A percentile compares a stretch with the other conserved stretches of the same genome.
phyloP scores from a whole-genome alignment of 1,140 invertebrate genomes.

The Lucilia sericata region DNA sequence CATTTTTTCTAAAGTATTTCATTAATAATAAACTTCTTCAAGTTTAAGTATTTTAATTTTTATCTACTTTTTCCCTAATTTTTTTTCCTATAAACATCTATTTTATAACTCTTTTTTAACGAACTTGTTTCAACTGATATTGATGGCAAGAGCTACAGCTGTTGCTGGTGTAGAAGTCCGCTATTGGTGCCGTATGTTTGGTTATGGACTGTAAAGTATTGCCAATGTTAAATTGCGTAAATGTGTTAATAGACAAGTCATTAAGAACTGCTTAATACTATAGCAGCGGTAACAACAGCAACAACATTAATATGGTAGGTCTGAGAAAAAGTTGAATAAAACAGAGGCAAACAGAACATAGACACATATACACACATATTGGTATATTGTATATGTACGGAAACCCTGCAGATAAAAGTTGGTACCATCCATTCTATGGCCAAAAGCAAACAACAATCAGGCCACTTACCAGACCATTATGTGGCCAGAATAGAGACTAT shows the following conservation, averaged over 20 bases:
- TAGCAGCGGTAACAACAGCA: background rate
- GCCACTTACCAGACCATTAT: no score
- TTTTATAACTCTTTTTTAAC: conserved; percentile 12
- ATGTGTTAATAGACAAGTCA: conserved; percentile 14
- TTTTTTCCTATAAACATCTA: background rate
- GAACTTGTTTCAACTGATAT: background rate
- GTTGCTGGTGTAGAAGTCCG: background rate
- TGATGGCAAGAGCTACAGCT: background rate
- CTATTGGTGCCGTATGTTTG: background rate
- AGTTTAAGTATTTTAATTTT: conserved; percentile 13
- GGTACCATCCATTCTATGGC: no score
- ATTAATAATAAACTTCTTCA: conserved; percentile 5
- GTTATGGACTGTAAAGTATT: background rate
- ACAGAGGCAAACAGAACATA: background rate
- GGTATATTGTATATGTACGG: no score
- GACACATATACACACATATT: no score
- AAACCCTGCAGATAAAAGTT: no score
- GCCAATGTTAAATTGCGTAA: conserved; percentile 21
- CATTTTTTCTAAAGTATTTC: background rate
- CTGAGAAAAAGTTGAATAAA: background rate
- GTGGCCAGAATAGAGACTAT: no score
- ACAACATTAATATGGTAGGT: background rate
- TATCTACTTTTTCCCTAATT: background rate
- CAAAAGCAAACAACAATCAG: no score
- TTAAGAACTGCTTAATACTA: conserved; percentile 15